phyloP scores from a whole-genome alignment of 2,888 invertebrate species.

The Mythimna ferrago region DNA sequence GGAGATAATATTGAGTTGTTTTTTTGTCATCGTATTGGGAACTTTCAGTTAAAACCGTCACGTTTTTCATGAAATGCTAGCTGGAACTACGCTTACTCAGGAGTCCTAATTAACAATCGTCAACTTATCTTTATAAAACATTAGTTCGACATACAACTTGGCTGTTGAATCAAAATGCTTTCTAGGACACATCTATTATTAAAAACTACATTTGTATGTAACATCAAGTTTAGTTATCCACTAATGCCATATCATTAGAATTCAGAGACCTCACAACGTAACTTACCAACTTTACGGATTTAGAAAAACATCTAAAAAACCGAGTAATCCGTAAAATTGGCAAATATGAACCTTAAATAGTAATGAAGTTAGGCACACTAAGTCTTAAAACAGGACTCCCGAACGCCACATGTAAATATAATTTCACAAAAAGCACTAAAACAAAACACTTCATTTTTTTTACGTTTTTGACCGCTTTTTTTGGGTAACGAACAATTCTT shows the following conservation, averaged over 20 bases:
- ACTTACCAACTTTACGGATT: constrained; percentile 16
- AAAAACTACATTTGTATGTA: constrained; percentile 38
- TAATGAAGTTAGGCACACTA: constrained; percentile 19
- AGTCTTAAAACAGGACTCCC: constrained; percentile 49
- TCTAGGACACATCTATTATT: constrained; percentile 27
- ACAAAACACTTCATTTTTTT: constrained; percentile 34
- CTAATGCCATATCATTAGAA: constrained; percentile 14
- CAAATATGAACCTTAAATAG: not conserved
- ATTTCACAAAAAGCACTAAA: constrained; percentile 46
- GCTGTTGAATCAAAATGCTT: constrained; percentile 38
- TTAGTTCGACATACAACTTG: constrained; percentile 25
- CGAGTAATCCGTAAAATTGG: constrained; percentile 26
- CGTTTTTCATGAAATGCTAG: constrained; percentile 57
- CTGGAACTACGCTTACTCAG: constrained; percentile 54
- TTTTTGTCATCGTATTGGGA: constrained; percentile 18
- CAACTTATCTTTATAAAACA: constrained; percentile 28
- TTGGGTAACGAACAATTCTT: constrained; percentile 32
- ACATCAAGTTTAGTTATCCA: constrained; percentile 19
- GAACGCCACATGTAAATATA: constrained; percentile 19
- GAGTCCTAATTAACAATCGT: constrained; percentile 42
- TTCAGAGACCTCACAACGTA: not conserved
- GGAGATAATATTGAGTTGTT: not conserved
- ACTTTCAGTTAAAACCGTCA: constrained; percentile 35
- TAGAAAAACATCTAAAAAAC: not conserved
- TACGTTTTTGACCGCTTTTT: constrained; percentile 27